phyloP scores from a whole-genome alignment of 2,113 vertebrate genomes.

The Spizaetus ornatus region DNA sequence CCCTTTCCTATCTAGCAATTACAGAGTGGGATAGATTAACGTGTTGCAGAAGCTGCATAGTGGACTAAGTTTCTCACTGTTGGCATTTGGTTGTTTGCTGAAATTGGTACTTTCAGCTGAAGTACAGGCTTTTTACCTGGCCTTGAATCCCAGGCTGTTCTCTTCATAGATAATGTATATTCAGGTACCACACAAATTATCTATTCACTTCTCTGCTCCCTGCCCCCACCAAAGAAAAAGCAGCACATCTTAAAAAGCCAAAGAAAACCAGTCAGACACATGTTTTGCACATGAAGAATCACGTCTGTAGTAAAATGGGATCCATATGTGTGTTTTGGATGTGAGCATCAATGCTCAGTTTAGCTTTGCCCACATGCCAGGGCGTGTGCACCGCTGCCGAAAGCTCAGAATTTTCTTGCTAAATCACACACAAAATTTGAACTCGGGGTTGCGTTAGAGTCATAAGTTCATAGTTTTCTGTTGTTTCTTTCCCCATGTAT shows the following conservation, averaged over 20 bases:
- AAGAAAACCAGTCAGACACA: conserved; percentile 46
- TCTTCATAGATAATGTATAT: background rate
- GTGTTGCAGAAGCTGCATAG: background rate
- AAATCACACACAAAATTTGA: conserved; percentile 69
- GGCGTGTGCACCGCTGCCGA: background rate
- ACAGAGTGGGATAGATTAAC: conserved; percentile 34
- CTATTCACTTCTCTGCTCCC: conserved; percentile 38
- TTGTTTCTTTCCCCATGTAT: conserved; percentile 67
- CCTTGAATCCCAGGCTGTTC: background rate
- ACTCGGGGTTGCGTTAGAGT: conserved; percentile 58
- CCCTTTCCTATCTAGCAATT: conserved; percentile 48
- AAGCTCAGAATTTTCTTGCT: conserved; percentile 54
- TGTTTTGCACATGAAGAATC: conserved; percentile 66
- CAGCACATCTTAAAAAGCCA: conserved; percentile 32
- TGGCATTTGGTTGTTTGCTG: background rate
- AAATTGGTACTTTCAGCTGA: background rate
- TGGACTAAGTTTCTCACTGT: conserved; percentile 1
- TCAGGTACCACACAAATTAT: background rate
- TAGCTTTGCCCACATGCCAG: conserved; percentile 32
- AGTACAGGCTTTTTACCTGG: background rate
- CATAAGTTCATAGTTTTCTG: conserved; percentile 64
- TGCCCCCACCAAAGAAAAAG: conserved; percentile 21
- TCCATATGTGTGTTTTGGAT: conserved; percentile 61
- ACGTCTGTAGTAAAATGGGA: conserved; percentile 41
- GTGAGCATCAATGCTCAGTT: background rate